phyloP scores from a whole-genome alignment of 2,888 invertebrate species.

The Cryptocheilus praepositus region DNA sequence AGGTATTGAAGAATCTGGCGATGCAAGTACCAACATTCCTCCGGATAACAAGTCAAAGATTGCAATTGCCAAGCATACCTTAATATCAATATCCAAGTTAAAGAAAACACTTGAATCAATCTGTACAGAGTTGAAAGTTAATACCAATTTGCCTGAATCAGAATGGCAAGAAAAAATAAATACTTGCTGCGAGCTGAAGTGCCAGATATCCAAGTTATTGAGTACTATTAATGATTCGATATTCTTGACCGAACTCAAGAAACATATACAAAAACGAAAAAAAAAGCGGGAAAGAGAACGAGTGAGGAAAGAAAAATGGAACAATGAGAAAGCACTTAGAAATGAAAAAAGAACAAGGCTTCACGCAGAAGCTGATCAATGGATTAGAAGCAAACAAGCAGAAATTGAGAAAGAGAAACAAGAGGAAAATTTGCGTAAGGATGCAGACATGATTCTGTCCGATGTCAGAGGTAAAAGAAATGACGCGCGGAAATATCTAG shows the following conservation, averaged over 20 bases:
- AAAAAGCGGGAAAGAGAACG: conserved; percentile 77
- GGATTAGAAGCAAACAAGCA: conserved; percentile 81
- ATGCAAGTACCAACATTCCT: conserved; percentile 25
- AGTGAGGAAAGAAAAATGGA: conserved; percentile 76
- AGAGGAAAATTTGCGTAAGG: conserved; percentile 81
- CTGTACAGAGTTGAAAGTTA: conserved; percentile 74
- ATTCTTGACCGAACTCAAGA: conserved; percentile 47
- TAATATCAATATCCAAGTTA: conserved; percentile 64
- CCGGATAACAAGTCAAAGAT: conserved; percentile 62
- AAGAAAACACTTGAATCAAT: conserved; percentile 71
- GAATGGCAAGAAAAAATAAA: conserved; percentile 78
- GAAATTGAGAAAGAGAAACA: conserved; percentile 79
- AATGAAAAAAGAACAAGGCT: conserved; percentile 75
- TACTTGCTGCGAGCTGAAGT: conserved; percentile 76
- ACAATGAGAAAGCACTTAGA: conserved; percentile 73
- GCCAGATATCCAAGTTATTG: conserved; percentile 74
- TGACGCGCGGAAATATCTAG: conserved; percentile 82
- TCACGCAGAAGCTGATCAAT: conserved; percentile 81
- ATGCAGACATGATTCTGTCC: conserved; percentile 83
- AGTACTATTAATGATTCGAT: conserved; percentile 73
- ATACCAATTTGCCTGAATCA: conserved; percentile 75
- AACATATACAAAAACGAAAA: conserved; percentile 61
- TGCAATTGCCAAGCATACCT: conserved; percentile 68
- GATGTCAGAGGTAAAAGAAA: conserved; percentile 83
- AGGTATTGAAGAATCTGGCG: conserved; percentile 15